Evolutionary conservation across 2,797 vertebrate genomes (phyloP).

Genomic region (Pelodytes ibericus): DNA sequence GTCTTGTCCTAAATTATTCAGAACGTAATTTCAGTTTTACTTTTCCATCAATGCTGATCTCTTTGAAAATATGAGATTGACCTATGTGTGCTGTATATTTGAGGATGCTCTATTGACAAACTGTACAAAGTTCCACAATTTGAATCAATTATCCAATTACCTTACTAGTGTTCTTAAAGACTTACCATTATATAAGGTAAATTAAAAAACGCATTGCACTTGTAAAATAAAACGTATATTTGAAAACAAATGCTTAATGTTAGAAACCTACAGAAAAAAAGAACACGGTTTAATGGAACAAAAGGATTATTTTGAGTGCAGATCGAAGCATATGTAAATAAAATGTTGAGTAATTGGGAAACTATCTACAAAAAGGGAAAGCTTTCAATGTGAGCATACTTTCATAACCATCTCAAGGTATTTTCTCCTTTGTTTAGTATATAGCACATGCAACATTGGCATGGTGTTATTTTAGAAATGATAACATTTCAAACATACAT

Average conservation of each 20-base stretch:
- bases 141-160: constrained; percentile 40
- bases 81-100: constrained; percentile 33
- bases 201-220: not conserved
- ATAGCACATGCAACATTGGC: too few relatives aligned
- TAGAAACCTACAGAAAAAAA: not conserved
- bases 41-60: constrained; percentile 39
- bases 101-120: constrained; percentile 39
- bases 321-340: too few relatives aligned
- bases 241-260: not conserved
- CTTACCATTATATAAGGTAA: constrained; percentile 23
- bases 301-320: too few relatives aligned
- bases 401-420: too few relatives aligned
- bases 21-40: constrained; percentile 44
- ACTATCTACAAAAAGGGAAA: too few relatives aligned
- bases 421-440: too few relatives aligned
- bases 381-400: too few relatives aligned
- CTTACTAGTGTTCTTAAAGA: constrained; percentile 12
- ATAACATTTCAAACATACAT: too few relatives aligned
- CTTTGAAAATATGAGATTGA: constrained; percentile 38
- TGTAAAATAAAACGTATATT: not conserved
- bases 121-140: not conserved
- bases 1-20: constrained; percentile 63
- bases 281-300: too few relatives aligned
- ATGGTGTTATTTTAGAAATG: too few relatives aligned
- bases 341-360: too few relatives aligned